These are phyloP conservation scores for Serrognathus titanus DNA, from an alignment of 2,888 invertebrate species.

Conservation along the genomic window DNA sequence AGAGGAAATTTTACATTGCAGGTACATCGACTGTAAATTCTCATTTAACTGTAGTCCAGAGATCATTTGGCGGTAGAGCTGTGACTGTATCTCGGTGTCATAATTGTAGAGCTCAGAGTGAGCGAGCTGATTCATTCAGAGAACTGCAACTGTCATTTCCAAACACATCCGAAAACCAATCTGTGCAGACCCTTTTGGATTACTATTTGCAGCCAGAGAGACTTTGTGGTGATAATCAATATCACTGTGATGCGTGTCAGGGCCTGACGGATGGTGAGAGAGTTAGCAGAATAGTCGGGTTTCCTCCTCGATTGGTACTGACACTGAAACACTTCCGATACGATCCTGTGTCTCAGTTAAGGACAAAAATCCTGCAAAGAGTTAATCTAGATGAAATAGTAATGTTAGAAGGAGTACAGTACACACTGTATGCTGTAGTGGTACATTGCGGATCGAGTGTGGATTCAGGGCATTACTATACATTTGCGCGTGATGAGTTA, in stretches of 20 bases:
- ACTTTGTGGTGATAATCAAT: conserved; percentile 77
- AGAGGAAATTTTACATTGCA: conserved; percentile 14
- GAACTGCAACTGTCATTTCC: conserved; percentile 79
- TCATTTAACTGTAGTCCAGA: conserved; percentile 54
- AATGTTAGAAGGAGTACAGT: conserved; percentile 39
- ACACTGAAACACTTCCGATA: conserved; percentile 79
- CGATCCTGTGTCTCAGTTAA: conserved; percentile 65
- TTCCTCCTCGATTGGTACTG: conserved; percentile 75
- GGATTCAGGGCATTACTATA: conserved; percentile 86
- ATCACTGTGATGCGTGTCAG: conserved; percentile 74
- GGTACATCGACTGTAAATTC: conserved; percentile 13
- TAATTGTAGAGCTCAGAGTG: conserved; percentile 68
- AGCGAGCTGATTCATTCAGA: conserved; percentile 73
- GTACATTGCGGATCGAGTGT: conserved; percentile 80
- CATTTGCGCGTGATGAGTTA: conserved; percentile 67
- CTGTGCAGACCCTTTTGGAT: conserved; percentile 74
- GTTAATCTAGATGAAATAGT: conserved; percentile 41
- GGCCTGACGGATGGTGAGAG: conserved; percentile 74
- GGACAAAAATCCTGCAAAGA: conserved; percentile 73
- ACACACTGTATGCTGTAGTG: conserved; percentile 76
- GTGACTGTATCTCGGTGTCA: conserved; percentile 72
- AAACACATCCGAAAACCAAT: conserved; percentile 50
- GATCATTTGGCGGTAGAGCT: conserved; percentile 73
- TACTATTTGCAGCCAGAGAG: conserved; percentile 76
- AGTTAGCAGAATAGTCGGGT: conserved; percentile 63